phyloP scores from a whole-genome alignment of 2,888 invertebrate species.

The Stenurella melanura region DNA sequence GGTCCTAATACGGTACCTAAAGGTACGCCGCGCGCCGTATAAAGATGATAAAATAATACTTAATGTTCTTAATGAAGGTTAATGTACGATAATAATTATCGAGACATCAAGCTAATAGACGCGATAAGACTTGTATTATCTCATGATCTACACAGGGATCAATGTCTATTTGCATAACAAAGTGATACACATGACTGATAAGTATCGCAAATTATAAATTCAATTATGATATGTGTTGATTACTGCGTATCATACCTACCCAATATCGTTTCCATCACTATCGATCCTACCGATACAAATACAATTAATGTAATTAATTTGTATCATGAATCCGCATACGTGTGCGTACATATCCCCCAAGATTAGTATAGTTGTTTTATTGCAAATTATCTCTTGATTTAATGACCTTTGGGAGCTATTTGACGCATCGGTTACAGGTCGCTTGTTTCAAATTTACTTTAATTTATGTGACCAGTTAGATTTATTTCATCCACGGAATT shows the following conservation, averaged over 20 bases:
- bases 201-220: slow-evolving; percentile 11
- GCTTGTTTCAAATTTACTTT: background rate
- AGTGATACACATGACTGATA: background rate
- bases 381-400: slow-evolving; percentile 8
- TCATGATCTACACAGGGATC: background rate
- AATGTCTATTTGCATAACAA: background rate
- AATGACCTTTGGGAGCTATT: slow-evolving; percentile 8
- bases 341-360: background rate
- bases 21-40: too few species aligned
- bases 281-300: slow-evolving; percentile 7
- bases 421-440: background rate
- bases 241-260: background rate
- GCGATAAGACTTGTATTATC: background rate
- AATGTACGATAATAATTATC: background rate
- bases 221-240: background rate
- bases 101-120: background rate
- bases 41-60: background rate
- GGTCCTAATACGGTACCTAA: too few species aligned
- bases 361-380: slow-evolving; percentile 6
- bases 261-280: background rate
- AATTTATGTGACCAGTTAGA: background rate
- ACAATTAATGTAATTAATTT: slow-evolving; percentile 11
- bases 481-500: background rate
- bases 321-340: background rate
- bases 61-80: background rate